phyloP scores from a whole-genome alignment of 2,113 vertebrate species.

The Turnix velox region DNA sequence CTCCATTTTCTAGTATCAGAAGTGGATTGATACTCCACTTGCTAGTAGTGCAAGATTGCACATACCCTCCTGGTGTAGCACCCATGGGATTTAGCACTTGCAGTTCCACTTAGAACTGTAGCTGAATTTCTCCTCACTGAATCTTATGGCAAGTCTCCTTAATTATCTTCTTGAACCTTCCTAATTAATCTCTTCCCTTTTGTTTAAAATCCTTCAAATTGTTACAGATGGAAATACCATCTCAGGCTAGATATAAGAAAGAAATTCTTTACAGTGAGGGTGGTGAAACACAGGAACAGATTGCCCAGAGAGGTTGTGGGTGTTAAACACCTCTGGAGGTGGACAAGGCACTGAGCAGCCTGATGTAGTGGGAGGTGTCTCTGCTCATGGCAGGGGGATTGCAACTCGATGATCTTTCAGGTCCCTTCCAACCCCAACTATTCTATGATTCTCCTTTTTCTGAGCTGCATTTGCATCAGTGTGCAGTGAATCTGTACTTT shows the following conservation, averaged over 20 bases:
- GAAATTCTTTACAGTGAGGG: too few species aligned
- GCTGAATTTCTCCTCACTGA: background rate
- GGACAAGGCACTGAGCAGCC: too few species aligned
- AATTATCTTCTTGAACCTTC: background rate
- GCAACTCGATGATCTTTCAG: too few species aligned
- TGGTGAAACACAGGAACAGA: too few species aligned
- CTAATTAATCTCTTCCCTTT: background rate
- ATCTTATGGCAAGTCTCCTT: background rate
- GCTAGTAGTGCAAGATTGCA: background rate
- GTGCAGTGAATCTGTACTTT: background rate
- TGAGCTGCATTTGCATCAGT: background rate
- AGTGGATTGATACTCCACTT: background rate
- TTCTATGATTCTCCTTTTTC: background rate
- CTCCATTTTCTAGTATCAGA: background rate
- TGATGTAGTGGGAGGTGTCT: too few species aligned
- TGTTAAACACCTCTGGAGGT: too few species aligned
- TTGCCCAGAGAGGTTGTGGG: too few species aligned
- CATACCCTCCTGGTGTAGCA: background rate
- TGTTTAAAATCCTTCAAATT: background rate
- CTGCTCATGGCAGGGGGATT: too few species aligned
- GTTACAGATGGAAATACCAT: background rate
- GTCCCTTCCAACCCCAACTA: too few species aligned
- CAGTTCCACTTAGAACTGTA: background rate
- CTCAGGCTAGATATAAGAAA: too few species aligned
- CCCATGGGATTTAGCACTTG: background rate